Conservation (phyloP, 92 coral and sea anemone species). For the Paragorgia papillata region DNA sequence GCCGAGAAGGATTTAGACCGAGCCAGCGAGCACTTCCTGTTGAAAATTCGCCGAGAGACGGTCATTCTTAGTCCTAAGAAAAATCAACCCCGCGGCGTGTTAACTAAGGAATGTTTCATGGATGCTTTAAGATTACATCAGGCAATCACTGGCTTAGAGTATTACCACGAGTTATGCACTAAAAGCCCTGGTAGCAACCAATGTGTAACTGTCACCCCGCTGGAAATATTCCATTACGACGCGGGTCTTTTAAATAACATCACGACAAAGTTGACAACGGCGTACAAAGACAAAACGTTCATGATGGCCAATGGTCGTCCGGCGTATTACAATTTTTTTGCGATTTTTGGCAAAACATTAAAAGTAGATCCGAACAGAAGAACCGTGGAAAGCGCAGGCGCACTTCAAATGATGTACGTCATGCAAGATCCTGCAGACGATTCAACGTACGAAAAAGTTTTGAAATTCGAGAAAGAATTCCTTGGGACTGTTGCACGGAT, state of each 20-base stretch:
- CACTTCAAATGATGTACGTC: slow-evolving; percentile 65
- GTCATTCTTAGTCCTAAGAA: slow-evolving; percentile 12
- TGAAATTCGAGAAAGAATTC: slow-evolving; percentile 10
- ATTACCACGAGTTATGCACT: slow-evolving; percentile 60
- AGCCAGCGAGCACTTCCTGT: slow-evolving; percentile 47
- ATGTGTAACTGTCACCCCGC: slow-evolving; percentile 21
- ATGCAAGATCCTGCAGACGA: slow-evolving; percentile 55
- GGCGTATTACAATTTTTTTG: slow-evolving; percentile 46
- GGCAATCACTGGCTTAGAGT: slow-evolving; percentile 44
- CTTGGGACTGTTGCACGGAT: neutral
- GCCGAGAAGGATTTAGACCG: slow-evolving; percentile 68
- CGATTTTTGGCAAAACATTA: slow-evolving; percentile 53
- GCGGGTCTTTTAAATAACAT: slow-evolving; percentile 11
- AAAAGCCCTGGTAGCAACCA: slow-evolving; percentile 38
- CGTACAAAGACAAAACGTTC: slow-evolving; percentile 16
- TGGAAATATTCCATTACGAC: slow-evolving; percentile 24
- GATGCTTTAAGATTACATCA: slow-evolving; percentile 62
- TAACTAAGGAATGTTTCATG: slow-evolving; percentile 51
- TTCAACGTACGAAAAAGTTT: slow-evolving; percentile 25
- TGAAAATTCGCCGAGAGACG: slow-evolving; percentile 32
- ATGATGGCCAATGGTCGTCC: slow-evolving; percentile 68
- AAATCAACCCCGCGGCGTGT: slow-evolving; percentile 30
- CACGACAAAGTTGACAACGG: neutral
- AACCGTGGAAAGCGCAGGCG: slow-evolving; percentile 52
- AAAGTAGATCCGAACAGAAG: slow-evolving; percentile 34